A percentile compares a stretch with the other conserved stretches of the same genome.
Evolutionary conservation across 2,888 invertebrate genomes (phyloP).

Genomic region (Lithodes maja): DNA sequence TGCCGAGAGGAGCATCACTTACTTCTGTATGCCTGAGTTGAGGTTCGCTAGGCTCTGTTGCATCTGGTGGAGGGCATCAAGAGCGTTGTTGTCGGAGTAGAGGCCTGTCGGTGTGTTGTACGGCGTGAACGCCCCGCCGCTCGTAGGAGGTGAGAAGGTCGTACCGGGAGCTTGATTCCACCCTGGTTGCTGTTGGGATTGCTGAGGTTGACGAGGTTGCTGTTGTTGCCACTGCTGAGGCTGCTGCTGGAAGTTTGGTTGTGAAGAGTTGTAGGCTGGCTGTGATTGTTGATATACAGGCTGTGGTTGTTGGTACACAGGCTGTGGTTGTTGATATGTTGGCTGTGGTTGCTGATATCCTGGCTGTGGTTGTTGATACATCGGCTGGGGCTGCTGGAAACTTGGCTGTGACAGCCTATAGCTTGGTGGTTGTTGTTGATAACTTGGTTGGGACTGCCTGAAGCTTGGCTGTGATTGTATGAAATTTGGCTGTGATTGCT

Average conservation of each 20-base stretch:
- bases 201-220: conserved; percentile 18
- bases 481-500: conserved; percentile 26
- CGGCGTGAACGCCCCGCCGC: conserved; percentile 50
- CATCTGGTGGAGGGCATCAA: conserved; percentile 71
- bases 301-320: conserved; percentile 15
- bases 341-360: conserved; percentile 29
- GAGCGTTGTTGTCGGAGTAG: conserved; percentile 61
- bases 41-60: conserved; percentile 70
- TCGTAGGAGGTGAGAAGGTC: conserved; percentile 34
- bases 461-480: conserved; percentile 27
- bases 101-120: conserved; percentile 44
- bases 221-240: conserved; percentile 17
- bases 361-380: conserved; percentile 13
- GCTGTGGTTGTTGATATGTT: conserved; percentile 28
- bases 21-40: conserved; percentile 70
- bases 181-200: conserved; percentile 17
- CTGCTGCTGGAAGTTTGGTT: conserved; percentile 28
- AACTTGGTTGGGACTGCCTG: conserved; percentile 18
- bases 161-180: conserved; percentile 18
- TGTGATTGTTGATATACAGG: conserved; percentile 34
- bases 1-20: conserved; percentile 40
- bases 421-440: conserved; percentile 21
- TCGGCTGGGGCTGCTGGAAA: conserved; percentile 27
- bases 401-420: conserved; percentile 10
- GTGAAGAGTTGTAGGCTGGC: conserved; percentile 18